These are phyloP conservation scores for Catharus fuscescens DNA, from an alignment of 2,113 vertebrate species.

Conservation along the genomic window DNA sequence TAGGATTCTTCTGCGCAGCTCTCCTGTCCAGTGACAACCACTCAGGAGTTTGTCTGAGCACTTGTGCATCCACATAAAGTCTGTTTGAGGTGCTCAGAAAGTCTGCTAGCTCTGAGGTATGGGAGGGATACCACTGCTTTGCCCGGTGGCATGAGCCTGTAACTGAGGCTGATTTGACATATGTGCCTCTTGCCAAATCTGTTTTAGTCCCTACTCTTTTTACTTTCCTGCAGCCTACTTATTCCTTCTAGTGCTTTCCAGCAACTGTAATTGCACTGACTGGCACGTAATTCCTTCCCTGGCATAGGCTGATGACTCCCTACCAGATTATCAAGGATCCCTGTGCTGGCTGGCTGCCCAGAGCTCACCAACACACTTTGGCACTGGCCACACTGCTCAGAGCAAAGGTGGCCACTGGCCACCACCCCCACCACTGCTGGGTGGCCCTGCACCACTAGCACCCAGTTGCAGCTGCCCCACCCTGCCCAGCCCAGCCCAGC, in stretches of 20 bases:
- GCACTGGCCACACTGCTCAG: not conserved
- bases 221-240: not conserved
- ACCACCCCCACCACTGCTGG: not conserved
- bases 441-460: not conserved
- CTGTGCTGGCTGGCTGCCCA: not conserved
- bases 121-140: not conserved
- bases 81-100: not conserved
- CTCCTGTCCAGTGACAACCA: fast-evolving
- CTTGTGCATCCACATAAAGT: not conserved
- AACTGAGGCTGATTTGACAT: not conserved
- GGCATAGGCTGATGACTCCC: not conserved
- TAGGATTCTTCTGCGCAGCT: not conserved
- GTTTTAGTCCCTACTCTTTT: not conserved
- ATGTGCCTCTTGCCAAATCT: not conserved
- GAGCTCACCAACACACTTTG: not conserved
- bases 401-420: not conserved
- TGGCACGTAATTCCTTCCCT: not conserved
- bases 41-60: not conserved
- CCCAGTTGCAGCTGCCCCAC: not conserved
- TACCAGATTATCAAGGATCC: not conserved
- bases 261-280: not conserved
- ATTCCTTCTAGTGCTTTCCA: not conserved
- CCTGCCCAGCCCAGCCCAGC: not conserved
- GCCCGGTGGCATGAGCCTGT: not conserved
- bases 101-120: not conserved